Evolutionary conservation across 1,140 invertebrate species (phyloP).

Genomic region (Holcopasites calliopsidis): DNA sequence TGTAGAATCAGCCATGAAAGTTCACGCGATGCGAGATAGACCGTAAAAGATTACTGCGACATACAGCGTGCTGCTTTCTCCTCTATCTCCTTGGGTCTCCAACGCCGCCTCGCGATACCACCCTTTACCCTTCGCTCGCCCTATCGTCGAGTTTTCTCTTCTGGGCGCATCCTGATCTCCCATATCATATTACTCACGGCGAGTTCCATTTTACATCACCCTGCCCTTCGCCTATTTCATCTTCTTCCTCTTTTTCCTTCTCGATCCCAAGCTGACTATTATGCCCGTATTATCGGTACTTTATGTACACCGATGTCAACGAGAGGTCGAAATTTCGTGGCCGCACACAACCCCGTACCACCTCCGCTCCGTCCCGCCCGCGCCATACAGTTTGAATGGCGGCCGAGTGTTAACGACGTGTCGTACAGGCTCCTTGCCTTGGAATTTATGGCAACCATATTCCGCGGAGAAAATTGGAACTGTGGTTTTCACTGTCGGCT

Average conservation of each 20-base stretch:
- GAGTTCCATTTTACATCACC: slow-evolving; percentile 73
- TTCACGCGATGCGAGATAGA: slow-evolving; percentile 70
- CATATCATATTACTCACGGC: slow-evolving; percentile 74
- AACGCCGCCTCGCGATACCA: slow-evolving; percentile 45
- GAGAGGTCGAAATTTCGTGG: slow-evolving; percentile 42
- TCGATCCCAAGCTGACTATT: slow-evolving; percentile 65
- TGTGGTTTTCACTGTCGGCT: slow-evolving; percentile 36
- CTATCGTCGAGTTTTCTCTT: slow-evolving; percentile 51
- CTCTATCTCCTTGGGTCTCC: slow-evolving; percentile 44
- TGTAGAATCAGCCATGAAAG: slow-evolving; percentile 55
- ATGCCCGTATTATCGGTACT: slow-evolving; percentile 68
- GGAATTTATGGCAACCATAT: slow-evolving; percentile 37
- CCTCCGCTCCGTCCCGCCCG: background rate
- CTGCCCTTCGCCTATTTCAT: too few relatives aligned
- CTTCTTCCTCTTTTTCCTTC: slow-evolving; percentile 41
- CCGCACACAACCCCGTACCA: background rate
- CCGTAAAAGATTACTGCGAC: slow-evolving; percentile 76
- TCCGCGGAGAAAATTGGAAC: slow-evolving; percentile 38
- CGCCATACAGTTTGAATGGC: slow-evolving; percentile 1
- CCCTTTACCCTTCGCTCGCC: slow-evolving; percentile 37
- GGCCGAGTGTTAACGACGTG: slow-evolving; percentile 39
- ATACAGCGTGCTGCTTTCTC: slow-evolving; percentile 60
- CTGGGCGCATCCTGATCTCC: slow-evolving; percentile 70
- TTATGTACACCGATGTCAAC: slow-evolving; percentile 62
- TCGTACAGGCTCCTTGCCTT: slow-evolving; percentile 14